Percentiles rank a stretch among this genome's conserved stretches.
Conservation (phyloP, 2,797 vertebrate species). For the Loris lydekkerianus region DNA sequence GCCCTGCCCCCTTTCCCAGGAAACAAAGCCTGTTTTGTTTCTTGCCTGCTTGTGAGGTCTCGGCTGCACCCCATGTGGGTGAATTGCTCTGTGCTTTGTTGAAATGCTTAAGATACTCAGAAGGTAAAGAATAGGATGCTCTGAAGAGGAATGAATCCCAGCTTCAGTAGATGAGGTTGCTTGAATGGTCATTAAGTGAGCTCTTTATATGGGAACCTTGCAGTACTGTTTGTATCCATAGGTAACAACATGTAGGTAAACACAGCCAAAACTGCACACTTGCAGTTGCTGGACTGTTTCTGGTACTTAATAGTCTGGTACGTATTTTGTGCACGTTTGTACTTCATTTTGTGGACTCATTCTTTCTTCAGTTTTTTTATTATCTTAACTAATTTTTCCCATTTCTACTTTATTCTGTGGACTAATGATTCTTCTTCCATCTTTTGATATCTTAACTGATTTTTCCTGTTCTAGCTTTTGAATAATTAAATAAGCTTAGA, state of each 20-base stretch:
- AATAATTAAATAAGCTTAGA: neutral
- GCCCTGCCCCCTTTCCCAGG: slow-evolving; percentile 75
- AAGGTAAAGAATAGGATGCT: slow-evolving; percentile 81
- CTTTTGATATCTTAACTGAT: neutral
- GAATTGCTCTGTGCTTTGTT: slow-evolving; percentile 80
- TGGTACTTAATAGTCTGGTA: neutral
- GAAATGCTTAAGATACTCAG: slow-evolving; percentile 82
- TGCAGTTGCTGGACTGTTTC: neutral
- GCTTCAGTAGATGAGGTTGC: slow-evolving; percentile 61
- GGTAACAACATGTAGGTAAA: slow-evolving; percentile 21
- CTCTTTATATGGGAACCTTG: neutral
- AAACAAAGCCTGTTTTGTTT: slow-evolving; percentile 89
- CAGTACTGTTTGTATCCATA: slow-evolving; percentile 27
- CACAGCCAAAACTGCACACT: neutral
- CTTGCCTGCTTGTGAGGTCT: slow-evolving; percentile 90
- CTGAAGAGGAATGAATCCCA: slow-evolving; percentile 72
- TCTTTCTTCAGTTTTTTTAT: neutral
- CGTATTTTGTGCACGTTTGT: slow-evolving; percentile 35
- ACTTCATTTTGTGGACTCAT: neutral
- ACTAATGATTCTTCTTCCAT: neutral
- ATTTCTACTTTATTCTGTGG: neutral
- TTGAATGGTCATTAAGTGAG: slow-evolving; percentile 58
- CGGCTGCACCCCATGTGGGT: slow-evolving; percentile 81
- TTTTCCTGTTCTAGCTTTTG: neutral
- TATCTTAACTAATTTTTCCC: neutral